Evolutionary conservation across 2,888 invertebrate genomes (phyloP), one percentile per base, ranked within the genome.

Genomic region (Tetrapedia diversipes): DNA sequence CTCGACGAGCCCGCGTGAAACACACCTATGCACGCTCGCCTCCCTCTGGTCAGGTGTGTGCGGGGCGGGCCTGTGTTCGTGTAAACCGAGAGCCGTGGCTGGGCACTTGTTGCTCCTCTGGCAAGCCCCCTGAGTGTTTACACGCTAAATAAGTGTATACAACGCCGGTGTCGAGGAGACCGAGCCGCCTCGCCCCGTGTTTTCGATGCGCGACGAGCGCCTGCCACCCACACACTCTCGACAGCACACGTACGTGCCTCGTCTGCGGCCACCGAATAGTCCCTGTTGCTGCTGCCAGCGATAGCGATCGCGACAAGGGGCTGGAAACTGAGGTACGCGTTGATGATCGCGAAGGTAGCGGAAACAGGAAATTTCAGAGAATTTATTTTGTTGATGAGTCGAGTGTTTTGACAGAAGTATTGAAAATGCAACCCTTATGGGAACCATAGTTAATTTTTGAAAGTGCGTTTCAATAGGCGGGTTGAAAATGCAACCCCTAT

Each of bases 61-160:
- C 32, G 69, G 19, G 37, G 34, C 51, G 64, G 45, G 14, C 19
- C 64, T 59, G 73, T 74, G 53, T 79, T 43, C 57, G 73, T 67
- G 80, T 72, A 80, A 77, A 80, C 70, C 81, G 61, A 73, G 67
- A 71, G 77, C 66, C 61, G 72, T 64, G 51, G 67, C 74, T 76
- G 73, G 77, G 88, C 90, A 89, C 89, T 87, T 89, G 88, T 89
- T 90, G 89, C 87, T 88, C 84, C 83, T 82, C 86, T 85, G 86
- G 87, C 88, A 87, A 86, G 87, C 87, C 82, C 85, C 81, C 85
- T 78, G 81, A 85, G 85, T 90, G 87, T 90, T 90, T 89, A 88
- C 89, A 86, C 84, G 86, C 85, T 89, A 90, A 90, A 90, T 89
- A 90, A 89, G 84, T 83, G 83, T 84, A 79, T 84, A 85, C 81